A percentile compares a stretch with the other conserved stretches of the same genome.
Conservation (phyloP, 2,888 invertebrate genomes). For the Lasius platythorax region DNA sequence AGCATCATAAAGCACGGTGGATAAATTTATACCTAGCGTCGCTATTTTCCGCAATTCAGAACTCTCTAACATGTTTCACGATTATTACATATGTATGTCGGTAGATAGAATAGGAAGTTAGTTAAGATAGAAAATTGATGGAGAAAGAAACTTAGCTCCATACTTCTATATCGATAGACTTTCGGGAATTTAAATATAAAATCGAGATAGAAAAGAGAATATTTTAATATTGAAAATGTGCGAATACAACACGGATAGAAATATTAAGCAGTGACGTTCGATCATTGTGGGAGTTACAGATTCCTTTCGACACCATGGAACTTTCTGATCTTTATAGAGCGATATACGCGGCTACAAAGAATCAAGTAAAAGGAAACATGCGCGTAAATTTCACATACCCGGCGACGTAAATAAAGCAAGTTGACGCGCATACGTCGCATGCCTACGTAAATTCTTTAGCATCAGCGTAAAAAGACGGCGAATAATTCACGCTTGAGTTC, state of each 20-base stretch:
- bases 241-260: neutral
- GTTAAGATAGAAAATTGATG: neutral
- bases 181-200: neutral
- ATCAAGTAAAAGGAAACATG: constrained; percentile 3
- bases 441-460: constrained; percentile 22
- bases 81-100: neutral
- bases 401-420: constrained; percentile 24
- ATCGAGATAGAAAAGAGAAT: neutral
- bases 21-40: constrained; percentile 12
- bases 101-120: neutral
- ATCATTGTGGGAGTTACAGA: constrained; percentile 4
- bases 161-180: neutral
- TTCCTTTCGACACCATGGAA: neutral
- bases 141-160: neutral
- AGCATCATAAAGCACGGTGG: neutral
- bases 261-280: neutral
- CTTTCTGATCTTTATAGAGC: constrained; percentile 30
- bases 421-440: constrained; percentile 28
- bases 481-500: constrained; percentile 12
- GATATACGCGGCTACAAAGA: constrained; percentile 3
- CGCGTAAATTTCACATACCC: constrained; percentile 26
- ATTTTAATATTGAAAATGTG: constrained; percentile 9
- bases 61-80: neutral
- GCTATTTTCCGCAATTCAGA: neutral
- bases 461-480: neutral